Base-by-base conservation (phyloP, 2,888 invertebrate genomes). In the Liopterus haemorrhoidalis region DNA sequence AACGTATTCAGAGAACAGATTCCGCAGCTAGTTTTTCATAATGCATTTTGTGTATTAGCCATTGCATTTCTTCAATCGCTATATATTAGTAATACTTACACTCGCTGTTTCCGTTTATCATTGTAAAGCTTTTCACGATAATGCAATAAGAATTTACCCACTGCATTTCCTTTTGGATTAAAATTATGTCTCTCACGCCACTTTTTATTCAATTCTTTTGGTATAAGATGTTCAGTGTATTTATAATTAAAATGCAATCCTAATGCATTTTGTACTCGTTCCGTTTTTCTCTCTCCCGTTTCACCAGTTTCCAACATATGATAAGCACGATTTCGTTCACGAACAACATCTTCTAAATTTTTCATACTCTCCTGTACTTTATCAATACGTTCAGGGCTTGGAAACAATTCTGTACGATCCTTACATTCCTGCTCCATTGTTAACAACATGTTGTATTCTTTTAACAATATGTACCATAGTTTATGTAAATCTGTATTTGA, bases 401-500 rank as follows among this genome's bases (percentile, higher is more conserved):
- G 91, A 65, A 96, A 89, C 4, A 83, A 53, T 62, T 78, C 71
- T 52, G 70, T 68, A 60, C 81, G 71, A 27, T 76, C 68, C 37
- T 82, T 79, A 67, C 79, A 78, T 64, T 84, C 85, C 50, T 89
- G 78, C 69, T 95, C 90, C 96, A 97, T 95, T 2, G 97, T 96
- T 51, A 91, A 68, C 12, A 99, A 72, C 96, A 97, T 96, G 66
- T 99, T 99, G 41, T 84, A 76, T 69, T 99, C 99, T 70, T 97
- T 99, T 40, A 96, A 69, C 44, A 99, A 70, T 11, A 88, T 75
- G 68, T 74, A 87, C 97, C 99, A 99, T 47, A 99, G 70, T 71
- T 97, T 95, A 65, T 99, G 99, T 45, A 99, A 74, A 68, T 99
- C 99, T 37, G 81, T 73, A 64, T 95, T 97, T 33, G 92, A 92